A percentile compares a stretch with the other conserved stretches of the same genome.
Conservation (phyloP, 2,797 vertebrate species). For the Parambassis ranga region DNA sequence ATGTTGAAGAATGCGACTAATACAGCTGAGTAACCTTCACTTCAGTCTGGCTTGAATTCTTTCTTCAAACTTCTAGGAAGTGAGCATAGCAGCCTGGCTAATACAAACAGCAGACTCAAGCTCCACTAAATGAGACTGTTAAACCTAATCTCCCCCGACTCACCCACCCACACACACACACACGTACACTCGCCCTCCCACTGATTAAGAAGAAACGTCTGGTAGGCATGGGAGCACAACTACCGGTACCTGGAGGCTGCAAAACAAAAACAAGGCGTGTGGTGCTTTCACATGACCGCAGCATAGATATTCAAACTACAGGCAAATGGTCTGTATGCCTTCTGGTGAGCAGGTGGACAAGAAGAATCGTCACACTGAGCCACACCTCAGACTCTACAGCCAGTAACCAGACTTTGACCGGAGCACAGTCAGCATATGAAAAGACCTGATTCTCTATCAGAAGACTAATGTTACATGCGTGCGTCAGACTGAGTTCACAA, state of each 20-base stretch:
- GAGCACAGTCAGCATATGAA: background rate
- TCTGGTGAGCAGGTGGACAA: constrained; percentile 25
- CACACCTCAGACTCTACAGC: constrained; percentile 49
- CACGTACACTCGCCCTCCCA: too few species aligned
- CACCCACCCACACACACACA: too few species aligned
- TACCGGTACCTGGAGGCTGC: background rate
- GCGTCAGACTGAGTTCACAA: background rate
- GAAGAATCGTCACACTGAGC: constrained; percentile 33
- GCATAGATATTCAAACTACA: constrained; percentile 67
- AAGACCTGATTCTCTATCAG: background rate
- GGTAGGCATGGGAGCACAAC: background rate
- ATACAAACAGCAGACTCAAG: constrained; percentile 23
- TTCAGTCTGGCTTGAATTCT: too few species aligned
- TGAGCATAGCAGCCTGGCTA: background rate
- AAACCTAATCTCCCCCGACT: constrained; percentile 18
- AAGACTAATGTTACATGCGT: background rate
- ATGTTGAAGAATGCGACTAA: too few species aligned
- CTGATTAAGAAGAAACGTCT: constrained; percentile 41
- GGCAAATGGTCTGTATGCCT: constrained; percentile 62
- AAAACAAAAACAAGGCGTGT: constrained; percentile 2
- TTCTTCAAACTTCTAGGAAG: constrained; percentile 1
- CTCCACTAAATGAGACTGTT: constrained; percentile 41
- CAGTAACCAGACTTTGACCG: constrained; percentile 77
- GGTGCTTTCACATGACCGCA: background rate
- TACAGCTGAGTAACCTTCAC: background rate